Percentiles rank a stretch among this genome's conserved stretches.
phyloP scores from a whole-genome alignment of 2,888 invertebrate genomes.

The Alsophila aescularia region DNA sequence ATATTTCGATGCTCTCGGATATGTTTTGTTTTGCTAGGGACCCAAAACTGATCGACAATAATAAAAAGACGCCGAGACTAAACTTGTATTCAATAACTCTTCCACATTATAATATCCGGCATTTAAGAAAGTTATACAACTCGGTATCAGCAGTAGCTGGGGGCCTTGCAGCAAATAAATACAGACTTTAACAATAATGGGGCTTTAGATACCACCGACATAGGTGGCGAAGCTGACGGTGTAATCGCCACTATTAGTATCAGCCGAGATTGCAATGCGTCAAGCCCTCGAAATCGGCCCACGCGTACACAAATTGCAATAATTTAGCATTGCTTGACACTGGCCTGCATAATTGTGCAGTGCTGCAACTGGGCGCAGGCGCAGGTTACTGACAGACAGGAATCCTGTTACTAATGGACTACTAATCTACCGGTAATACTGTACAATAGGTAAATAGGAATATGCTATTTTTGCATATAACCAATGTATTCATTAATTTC shows the following conservation, averaged over 20 bases:
- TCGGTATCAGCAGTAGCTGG: constrained; percentile 1
- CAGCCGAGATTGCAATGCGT: constrained; percentile 45
- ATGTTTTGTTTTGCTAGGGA: too few relatives aligned
- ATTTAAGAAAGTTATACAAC: not conserved
- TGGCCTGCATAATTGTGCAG: constrained; percentile 39
- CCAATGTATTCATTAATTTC: too few relatives aligned
- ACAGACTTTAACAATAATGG: constrained; percentile 32
- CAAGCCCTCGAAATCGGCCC: constrained; percentile 53
- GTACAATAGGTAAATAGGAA: too few relatives aligned
- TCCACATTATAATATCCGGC: not conserved
- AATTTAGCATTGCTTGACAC: constrained; percentile 53
- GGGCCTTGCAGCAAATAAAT: constrained; percentile 25
- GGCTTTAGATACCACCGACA: constrained; percentile 30
- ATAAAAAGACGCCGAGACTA: too few relatives aligned
- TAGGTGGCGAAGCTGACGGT: constrained; percentile 37
- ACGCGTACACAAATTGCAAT: constrained; percentile 56
- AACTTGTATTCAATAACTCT: not conserved
- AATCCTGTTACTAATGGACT: constrained; percentile 54
- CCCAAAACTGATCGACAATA: too few relatives aligned
- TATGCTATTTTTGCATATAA: too few relatives aligned
- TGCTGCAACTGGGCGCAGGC: constrained; percentile 31
- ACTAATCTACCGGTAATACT: not conserved
- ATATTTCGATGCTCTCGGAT: too few relatives aligned
- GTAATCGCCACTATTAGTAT: constrained; percentile 50
- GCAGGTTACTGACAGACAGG: constrained; percentile 31